Evolutionary conservation across 2,113 vertebrate species (phyloP).

Genomic region (Hucho hucho): DNA sequence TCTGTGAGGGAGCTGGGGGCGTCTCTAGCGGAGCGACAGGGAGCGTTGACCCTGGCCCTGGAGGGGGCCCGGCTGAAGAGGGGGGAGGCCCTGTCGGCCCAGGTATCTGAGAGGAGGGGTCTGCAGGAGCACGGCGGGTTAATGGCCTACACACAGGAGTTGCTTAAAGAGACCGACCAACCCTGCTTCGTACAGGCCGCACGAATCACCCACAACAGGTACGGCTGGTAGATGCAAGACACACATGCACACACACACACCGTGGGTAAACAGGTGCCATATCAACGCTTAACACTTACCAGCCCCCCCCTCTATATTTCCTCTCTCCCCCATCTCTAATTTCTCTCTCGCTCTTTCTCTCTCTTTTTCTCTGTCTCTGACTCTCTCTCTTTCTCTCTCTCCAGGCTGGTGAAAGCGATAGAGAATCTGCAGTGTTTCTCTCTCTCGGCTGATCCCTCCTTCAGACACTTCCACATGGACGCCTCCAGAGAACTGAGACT

Average conservation of each 20-base stretch:
- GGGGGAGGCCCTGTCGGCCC: conserved; percentile 75
- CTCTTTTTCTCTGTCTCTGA: conserved; percentile 4
- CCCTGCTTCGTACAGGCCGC: conserved; percentile 95
- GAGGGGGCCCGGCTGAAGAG: conserved; percentile 82
- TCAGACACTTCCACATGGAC: conserved; percentile 87
- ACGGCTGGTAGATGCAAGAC: background rate
- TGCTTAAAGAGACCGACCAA: conserved; percentile 91
- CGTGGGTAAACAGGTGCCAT: background rate
- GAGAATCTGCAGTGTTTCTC: conserved; percentile 88
- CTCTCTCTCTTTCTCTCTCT: conserved; percentile 5
- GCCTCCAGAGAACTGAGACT: conserved; percentile 86
- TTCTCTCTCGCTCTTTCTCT: conserved; percentile 3
- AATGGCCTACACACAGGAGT: conserved; percentile 90
- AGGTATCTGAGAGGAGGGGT: conserved; percentile 84
- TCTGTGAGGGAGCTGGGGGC: conserved; percentile 81
- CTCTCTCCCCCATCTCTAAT: background rate
- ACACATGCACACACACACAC: background rate
- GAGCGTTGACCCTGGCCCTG: conserved; percentile 76
- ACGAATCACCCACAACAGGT: conserved; percentile 90
- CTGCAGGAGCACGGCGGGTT: conserved; percentile 90
- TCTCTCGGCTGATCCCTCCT: conserved; percentile 82
- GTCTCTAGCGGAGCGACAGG: conserved; percentile 84
- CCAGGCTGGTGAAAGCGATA: conserved; percentile 86
- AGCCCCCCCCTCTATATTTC: background rate
- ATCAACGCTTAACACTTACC: background rate